Base-by-base conservation (phyloP, 2,888 invertebrate genomes). In the Dryococelus australis region DNA sequence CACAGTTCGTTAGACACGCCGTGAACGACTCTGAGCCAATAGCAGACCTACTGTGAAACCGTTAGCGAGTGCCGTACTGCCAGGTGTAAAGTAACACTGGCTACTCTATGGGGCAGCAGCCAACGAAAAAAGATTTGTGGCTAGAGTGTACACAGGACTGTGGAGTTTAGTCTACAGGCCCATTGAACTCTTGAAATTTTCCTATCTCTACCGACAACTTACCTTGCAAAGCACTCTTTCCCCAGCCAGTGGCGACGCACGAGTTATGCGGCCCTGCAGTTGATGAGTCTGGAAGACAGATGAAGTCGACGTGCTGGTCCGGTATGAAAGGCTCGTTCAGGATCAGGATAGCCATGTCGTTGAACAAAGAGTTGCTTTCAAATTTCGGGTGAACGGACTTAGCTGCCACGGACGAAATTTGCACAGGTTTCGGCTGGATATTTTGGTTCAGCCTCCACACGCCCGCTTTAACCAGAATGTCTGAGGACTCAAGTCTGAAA, bases 241-340 rank as follows among this genome's bases (percentile, higher is more conserved):
- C 97, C 97, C 97, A 97, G 85, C 97, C 97, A 86, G 97, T 96
- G 0, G 96, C 95, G 10, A 97, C 94, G 89, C 97, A 97, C 86
- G 95, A 93, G 94, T 0, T 93, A 93, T 88, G 88, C 0, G 91
- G 92, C 65, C 89, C 28, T 43, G n/a, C 24, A 13, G 6, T 20
- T n/a, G 28, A 13, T 93, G 93, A 9, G 93, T 91, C 6, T 0
- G 95, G 95, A 84, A 97, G 92, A 91, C 97, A 97, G 81, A 97
- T 95, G 0, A 96, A 95, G 90, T 95, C 95, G 86, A 97, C 95
- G 90, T 97, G 96, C 89, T 95, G 94, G 84, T 96, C 95, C 84
- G 95, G 93, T 85, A 95, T 92, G 35, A 94, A 91, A 0, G 92
- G 90, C 89, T 95, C 95, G 8, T 94, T 92, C 85, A 97, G 92